Conservation (phyloP, 2,888 invertebrate genomes). For the Caenorhabditis drosophilae region DNA sequence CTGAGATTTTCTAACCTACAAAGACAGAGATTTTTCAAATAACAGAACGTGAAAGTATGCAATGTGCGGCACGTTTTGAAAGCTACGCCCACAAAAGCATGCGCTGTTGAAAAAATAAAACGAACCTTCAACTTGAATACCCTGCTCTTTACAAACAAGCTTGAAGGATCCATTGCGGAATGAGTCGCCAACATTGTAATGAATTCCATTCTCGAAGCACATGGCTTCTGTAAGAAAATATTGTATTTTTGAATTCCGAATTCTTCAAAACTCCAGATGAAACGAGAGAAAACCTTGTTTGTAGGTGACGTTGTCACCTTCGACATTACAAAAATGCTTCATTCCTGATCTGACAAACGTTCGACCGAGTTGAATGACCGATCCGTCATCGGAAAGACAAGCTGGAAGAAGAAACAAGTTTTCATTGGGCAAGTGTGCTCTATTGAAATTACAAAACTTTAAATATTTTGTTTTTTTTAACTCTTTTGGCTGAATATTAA, state of each 20-base stretch:
- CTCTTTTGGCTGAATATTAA: too few species aligned
- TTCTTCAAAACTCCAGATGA: too few species aligned
- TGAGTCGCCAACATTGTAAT: slow-evolving; percentile 65
- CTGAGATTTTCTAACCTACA: too few species aligned
- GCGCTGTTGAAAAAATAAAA: too few species aligned
- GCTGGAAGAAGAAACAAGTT: slow-evolving; percentile 44
- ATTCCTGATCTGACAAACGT: slow-evolving; percentile 61
- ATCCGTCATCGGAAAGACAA: slow-evolving; percentile 64
- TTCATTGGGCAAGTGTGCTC: too few species aligned
- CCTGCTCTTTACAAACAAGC: slow-evolving; percentile 58
- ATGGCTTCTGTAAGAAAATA: slow-evolving; percentile 52
- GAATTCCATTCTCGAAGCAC: slow-evolving; percentile 66
- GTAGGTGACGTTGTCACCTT: slow-evolving; percentile 64
- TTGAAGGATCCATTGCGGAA: slow-evolving; percentile 67
- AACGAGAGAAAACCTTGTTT: too few species aligned
- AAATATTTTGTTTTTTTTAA: too few species aligned
- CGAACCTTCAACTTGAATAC: slow-evolving; percentile 61
- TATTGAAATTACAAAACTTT: too few species aligned
- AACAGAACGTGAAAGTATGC: too few species aligned
- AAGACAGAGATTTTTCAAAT: too few species aligned
- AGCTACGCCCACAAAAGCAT: too few species aligned
- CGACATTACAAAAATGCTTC: slow-evolving; percentile 61
- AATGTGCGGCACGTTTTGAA: too few species aligned
- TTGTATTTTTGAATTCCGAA: background rate
- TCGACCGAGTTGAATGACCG: slow-evolving; percentile 64